Percentiles rank a stretch among this genome's conserved stretches.
These are phyloP conservation scores for Punctoribates punctum DNA, from an alignment of 2,888 invertebrate species.

Conservation along the genomic window DNA sequence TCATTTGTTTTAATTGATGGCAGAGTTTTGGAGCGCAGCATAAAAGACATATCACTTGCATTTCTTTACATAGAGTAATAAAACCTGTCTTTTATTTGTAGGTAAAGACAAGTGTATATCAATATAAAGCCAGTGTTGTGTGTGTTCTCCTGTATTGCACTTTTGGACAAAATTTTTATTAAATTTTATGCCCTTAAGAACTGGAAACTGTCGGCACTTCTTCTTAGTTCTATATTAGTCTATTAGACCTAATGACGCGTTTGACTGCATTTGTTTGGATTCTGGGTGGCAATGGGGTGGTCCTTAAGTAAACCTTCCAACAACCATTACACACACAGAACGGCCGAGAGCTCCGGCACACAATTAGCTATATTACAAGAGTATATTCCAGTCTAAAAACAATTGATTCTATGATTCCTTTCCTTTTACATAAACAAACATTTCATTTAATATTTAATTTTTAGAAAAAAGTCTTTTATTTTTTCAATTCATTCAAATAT, in stretches of 20 bases:
- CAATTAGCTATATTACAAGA: neutral
- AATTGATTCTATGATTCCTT: too few relatives aligned
- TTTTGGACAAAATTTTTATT: neutral
- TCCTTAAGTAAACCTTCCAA: neutral
- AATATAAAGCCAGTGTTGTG: neutral
- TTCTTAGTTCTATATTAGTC: neutral
- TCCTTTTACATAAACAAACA: neutral
- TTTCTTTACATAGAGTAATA: neutral
- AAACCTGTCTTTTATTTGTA: slow-evolving; percentile 24
- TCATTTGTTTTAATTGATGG: neutral
- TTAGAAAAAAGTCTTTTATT: neutral
- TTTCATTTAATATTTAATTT: neutral
- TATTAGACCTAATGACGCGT: slow-evolving; percentile 20
- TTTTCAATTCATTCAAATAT: neutral
- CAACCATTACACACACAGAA: neutral
- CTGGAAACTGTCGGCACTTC: neutral
- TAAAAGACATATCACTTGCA: neutral
- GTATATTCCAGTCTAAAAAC: too few relatives aligned
- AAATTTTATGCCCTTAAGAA: slow-evolving; percentile 12
- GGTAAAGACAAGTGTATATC: slow-evolving; percentile 14
- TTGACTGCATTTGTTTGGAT: slow-evolving; percentile 3
- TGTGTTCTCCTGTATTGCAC: slow-evolving; percentile 6
- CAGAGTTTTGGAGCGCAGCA: neutral
- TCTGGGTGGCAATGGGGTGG: slow-evolving; percentile 24
- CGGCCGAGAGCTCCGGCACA: too few relatives aligned